phyloP scores from a whole-genome alignment of 2,113 vertebrate genomes.

The Odobenus rosmarus region DNA sequence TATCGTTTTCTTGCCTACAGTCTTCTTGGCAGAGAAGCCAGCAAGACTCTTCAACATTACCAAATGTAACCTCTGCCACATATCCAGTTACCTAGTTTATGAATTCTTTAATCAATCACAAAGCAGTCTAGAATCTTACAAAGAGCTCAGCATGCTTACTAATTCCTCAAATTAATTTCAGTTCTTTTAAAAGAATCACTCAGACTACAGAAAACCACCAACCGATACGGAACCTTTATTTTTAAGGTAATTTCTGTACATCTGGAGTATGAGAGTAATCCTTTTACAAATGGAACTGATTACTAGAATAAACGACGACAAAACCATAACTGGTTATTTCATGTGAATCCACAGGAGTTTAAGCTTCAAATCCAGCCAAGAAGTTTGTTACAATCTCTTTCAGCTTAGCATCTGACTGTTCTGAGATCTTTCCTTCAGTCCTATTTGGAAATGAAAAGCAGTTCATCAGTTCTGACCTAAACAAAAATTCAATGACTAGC shows the following conservation, averaged over 20 bases:
- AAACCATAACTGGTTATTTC: slow-evolving; percentile 59
- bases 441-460: slow-evolving; percentile 81
- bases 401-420: slow-evolving; percentile 93
- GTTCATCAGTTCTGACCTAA: slow-evolving; percentile 13
- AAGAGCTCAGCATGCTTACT: not conserved
- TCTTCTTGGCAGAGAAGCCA: not conserved
- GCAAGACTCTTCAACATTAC: not conserved
- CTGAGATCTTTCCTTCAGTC: slow-evolving; percentile 95
- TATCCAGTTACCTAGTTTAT: not conserved
- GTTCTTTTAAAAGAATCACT: slow-evolving; percentile 15
- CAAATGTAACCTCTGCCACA: not conserved
- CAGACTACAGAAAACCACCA: slow-evolving; percentile 55
- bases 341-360: slow-evolving; percentile 77
- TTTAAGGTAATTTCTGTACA: slow-evolving; percentile 90
- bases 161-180: slow-evolving; percentile 26
- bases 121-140: not conserved
- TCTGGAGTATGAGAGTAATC: slow-evolving; percentile 82
- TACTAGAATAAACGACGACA: slow-evolving; percentile 80
- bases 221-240: slow-evolving; percentile 89
- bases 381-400: slow-evolving; percentile 95
- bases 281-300: slow-evolving; percentile 82
- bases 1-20: not conserved
- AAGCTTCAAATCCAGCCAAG: slow-evolving; percentile 95
- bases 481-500: slow-evolving; percentile 5
- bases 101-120: not conserved